Conservation (phyloP, 2,113 vertebrate species). For the Physeter macrocephalus region DNA sequence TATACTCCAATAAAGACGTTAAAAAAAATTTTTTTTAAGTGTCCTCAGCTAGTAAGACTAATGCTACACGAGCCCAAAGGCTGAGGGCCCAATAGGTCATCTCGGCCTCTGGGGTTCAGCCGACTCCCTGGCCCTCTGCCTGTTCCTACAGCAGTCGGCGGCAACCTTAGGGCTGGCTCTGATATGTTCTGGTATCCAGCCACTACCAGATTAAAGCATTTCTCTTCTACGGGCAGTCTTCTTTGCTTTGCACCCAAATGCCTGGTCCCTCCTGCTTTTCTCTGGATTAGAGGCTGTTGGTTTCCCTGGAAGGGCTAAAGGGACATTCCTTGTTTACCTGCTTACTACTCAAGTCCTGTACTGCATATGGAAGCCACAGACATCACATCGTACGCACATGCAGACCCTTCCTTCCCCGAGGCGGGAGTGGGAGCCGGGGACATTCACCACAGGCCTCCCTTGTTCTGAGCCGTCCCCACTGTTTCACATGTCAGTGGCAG, state of each 20-base stretch:
- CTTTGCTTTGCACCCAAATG: background rate
- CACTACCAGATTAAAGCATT: background rate
- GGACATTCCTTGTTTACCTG: background rate
- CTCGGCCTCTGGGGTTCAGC: background rate
- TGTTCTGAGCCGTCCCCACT: background rate
- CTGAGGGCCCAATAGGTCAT: background rate
- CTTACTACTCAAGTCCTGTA: background rate
- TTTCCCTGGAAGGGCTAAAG: background rate
- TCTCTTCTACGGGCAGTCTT: background rate
- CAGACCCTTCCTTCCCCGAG: background rate
- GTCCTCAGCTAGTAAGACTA: background rate
- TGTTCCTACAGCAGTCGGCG: background rate
- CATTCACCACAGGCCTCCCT: background rate
- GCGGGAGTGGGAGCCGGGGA: background rate
- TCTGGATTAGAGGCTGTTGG: background rate
- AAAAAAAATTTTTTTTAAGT: background rate
- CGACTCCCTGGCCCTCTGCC: background rate
- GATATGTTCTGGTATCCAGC: background rate
- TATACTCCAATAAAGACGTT: too few relatives aligned
- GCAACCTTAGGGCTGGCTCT: background rate
- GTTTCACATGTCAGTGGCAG: background rate
- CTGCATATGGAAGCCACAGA: background rate
- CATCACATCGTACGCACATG: rapidly evolving
- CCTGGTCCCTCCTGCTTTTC: background rate
- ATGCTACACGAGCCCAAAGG: background rate